Evolutionary conservation across 2,113 vertebrate genomes (phyloP).

Genomic region (Sitta europaea): DNA sequence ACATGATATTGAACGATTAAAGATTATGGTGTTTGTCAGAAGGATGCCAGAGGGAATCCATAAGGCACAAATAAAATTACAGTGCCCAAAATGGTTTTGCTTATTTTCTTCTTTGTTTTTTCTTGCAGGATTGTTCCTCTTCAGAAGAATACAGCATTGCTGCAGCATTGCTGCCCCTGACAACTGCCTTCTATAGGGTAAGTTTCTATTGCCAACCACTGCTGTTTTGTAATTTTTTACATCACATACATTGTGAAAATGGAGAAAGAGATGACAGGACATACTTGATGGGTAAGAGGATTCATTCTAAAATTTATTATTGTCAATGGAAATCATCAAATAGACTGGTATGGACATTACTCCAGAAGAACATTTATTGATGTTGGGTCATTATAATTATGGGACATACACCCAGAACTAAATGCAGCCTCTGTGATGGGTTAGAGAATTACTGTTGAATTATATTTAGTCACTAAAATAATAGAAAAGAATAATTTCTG

Average conservation of each 20-base stretch:
- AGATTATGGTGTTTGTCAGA: neutral
- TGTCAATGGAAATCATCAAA: neutral
- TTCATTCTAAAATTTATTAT: neutral
- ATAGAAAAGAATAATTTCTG: neutral
- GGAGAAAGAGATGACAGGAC: neutral
- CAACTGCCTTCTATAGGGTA: slow-evolving; percentile 95
- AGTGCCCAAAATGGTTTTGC: neutral
- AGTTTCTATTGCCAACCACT: slow-evolving; percentile 55
- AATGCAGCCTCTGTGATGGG: neutral
- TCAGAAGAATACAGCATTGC: slow-evolving; percentile 93
- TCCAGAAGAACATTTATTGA: neutral
- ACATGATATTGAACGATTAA: neutral
- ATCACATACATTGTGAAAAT: neutral
- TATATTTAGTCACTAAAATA: neutral
- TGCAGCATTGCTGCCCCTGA: slow-evolving; percentile 88
- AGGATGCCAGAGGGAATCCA: neutral
- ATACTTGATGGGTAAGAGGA: rapidly evolving
- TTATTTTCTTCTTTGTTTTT: slow-evolving; percentile 54
- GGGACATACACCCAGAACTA: neutral
- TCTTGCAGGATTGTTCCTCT: slow-evolving; percentile 91
- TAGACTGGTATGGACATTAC: neutral
- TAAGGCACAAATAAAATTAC: neutral
- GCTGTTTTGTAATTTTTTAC: neutral
- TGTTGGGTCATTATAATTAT: neutral
- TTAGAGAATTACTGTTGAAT: neutral